Base-by-base conservation (phyloP, 2,888 invertebrate genomes). In the Eristalis intricaria region DNA sequence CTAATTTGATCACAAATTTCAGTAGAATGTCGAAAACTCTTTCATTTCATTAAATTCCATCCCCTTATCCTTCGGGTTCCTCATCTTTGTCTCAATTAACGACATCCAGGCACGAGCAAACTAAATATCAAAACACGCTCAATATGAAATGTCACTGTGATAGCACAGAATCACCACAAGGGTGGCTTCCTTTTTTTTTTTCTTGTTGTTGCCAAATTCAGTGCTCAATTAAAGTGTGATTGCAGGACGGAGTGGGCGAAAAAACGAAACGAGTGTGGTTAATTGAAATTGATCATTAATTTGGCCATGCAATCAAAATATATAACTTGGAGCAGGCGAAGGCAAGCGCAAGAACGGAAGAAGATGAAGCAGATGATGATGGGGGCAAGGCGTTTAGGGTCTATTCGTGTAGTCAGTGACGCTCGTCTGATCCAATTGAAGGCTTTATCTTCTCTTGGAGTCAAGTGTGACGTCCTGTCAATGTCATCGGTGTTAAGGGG, bases 291-390 rank as follows among this genome's bases (percentile, higher is more conserved):
- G 60, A 23, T 29, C 26, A 23, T 60, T 60, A 60, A 60, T 60
- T 60, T 60, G 60, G 60, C 5, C 60, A 60, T 60, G 60, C 60
- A 60, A 60, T 60, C 60, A 60, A 60, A 60, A 60, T 60, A 13
- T 60, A 29, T 60, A 13, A 60, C 22, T 5, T 19, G 26, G 13
- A 13, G 13, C 8, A 19, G 19, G 50, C 8, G 8, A 60, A 23
- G 26, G 13, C 26, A 3, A 11, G 13, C 60, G 13, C 58, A 58
- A 11, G 58, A 13, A 13, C 2, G 10, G 58, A 26, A 15, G 15
- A 60, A 60, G 26, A 26, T 23, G 26, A 60, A 15, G 4, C 10
- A 60, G 26, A 26, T 23, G 26, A 60, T 13, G 11, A 60, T n/a
- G 60, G 60, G 26, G 60, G 50, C 8, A 50, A 50, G 50, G 8